Evolutionary conservation across 2,797 vertebrate genomes (phyloP).

Genomic region (Toxotes lorentzi): DNA sequence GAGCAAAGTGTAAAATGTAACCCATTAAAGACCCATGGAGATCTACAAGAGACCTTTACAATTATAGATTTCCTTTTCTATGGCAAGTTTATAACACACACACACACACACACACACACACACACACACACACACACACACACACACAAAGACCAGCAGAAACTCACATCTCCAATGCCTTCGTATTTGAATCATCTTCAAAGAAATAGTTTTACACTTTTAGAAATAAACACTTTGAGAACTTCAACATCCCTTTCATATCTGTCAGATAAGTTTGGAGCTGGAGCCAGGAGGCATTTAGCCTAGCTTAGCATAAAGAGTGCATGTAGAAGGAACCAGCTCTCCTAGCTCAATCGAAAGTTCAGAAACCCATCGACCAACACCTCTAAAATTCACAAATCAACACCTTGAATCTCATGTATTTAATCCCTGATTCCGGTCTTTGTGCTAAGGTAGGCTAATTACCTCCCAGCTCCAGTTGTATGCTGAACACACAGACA

Average conservation of each 20-base stretch:
- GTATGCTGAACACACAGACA: not conserved
- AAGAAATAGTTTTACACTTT: slow-evolving; percentile 18
- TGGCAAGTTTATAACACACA: slow-evolving; percentile 15
- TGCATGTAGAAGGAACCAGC: not conserved
- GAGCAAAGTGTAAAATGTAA: not conserved
- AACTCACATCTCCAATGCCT: not conserved
- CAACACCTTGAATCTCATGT: not conserved
- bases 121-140: not conserved
- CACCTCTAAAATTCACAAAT: not conserved
- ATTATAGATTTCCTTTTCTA: slow-evolving; percentile 23
- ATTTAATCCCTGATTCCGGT: not conserved
- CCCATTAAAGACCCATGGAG: not conserved
- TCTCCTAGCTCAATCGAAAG: not conserved
- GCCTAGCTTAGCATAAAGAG: not conserved
- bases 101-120: not conserved
- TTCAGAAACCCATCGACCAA: not conserved
- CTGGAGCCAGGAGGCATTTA: not conserved
- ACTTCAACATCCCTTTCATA: not conserved
- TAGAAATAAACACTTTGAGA: not conserved
- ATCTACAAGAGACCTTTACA: slow-evolving; percentile 14
- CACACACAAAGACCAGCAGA: not conserved
- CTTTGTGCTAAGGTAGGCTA: slow-evolving; percentile 9
- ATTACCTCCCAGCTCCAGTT: not conserved
- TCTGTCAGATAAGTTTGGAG: not conserved
- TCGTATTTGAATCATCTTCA: slow-evolving; percentile 3